Evolutionary conservation across 2,888 invertebrate species (phyloP), one percentile per base, ranked within the genome.

Genomic region (Caenorhabditis sulstoni): DNA sequence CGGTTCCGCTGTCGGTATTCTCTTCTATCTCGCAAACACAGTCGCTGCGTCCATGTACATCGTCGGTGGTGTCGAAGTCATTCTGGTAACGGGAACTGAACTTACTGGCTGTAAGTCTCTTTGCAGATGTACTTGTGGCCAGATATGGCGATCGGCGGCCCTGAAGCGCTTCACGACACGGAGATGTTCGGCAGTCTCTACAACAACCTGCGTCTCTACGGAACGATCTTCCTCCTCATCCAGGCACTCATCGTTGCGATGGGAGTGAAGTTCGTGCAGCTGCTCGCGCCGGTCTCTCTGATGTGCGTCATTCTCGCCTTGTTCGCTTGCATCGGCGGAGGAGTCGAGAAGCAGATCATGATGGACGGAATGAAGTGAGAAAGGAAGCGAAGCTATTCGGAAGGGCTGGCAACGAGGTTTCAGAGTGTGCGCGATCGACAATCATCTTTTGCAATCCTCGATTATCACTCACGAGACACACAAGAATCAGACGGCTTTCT

Each of bases 11-110:
- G 98, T 99, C 37, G 99, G 99, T 57, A 95, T 99, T 93, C 93
- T 99, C 62, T 99, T 99, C 92, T 99, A 98, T 92, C 95, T 97
- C 65, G 99, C 97, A 55, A 99, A 98, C 80, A 97, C 97, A 4
- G 93, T 98, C 44, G 99, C 98, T 18, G 97, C 97, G 1, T 96
- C 98, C 87, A 98, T 99, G 97, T 99, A 99, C 58, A 96, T 98
- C 90, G 96, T 98, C 58, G 99, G 99, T 88, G 89, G 89, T 18
- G 90, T 90, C 14, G 90, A 90, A 84, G 89, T 90, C 8, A 71
- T 90, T 44, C 71, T 90, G 81, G 88, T 89, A n/a, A 45, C 81
- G 93, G n/a, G n/a, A n/a, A n/a, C n/a, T n/a, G n/a, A n/a, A n/a
- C 47, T 39, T 41, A 3, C 41, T 23, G 3, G 2, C 11, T 9